Percentiles rank a stretch among this genome's conserved stretches.
Evolutionary conservation across 2,888 invertebrate species (phyloP).

Genomic region (Itoplectis maculator): DNA sequence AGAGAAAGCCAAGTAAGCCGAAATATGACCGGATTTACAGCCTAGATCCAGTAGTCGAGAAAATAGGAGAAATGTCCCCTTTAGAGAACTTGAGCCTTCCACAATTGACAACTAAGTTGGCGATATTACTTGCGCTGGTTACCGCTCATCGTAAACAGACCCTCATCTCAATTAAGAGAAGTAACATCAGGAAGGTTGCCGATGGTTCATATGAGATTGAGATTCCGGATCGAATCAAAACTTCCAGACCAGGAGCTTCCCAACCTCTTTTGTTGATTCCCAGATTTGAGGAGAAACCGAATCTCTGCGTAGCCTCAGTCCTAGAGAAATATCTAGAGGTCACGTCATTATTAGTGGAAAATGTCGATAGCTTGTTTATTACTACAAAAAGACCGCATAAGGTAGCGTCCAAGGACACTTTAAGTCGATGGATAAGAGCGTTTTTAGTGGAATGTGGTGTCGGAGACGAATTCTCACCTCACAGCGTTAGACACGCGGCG

Average conservation of each 20-base stretch:
- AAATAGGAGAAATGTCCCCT: slow-evolving; percentile 46
- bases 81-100: slow-evolving; percentile 45
- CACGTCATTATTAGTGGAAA: not conserved
- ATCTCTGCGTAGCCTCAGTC: slow-evolving; percentile 25
- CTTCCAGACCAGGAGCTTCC: slow-evolving; percentile 17
- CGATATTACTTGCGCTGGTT: slow-evolving; percentile 58
- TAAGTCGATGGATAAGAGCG: slow-evolving; percentile 38
- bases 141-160: slow-evolving; percentile 68
- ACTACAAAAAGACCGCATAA: slow-evolving; percentile 22
- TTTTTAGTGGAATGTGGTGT: slow-evolving; percentile 30
- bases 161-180: slow-evolving; percentile 52
- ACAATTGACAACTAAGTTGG: slow-evolving; percentile 48
- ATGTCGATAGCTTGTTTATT: slow-evolving; percentile 22
- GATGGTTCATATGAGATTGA: slow-evolving; percentile 55
- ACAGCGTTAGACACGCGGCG: slow-evolving; percentile 44
- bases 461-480: slow-evolving; percentile 15
- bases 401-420: slow-evolving; percentile 25
- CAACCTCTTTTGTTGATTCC: slow-evolving; percentile 33
- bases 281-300: slow-evolving; percentile 18
- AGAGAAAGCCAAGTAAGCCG: slow-evolving; percentile 52
- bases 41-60: slow-evolving; percentile 52
- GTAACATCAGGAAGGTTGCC: slow-evolving; percentile 42
- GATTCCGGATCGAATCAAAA: slow-evolving; percentile 27
- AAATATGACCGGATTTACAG: slow-evolving; percentile 66
- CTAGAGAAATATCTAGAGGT: slow-evolving; percentile 28